A percentile compares a stretch with the other conserved stretches of the same genome.
phyloP scores from a whole-genome alignment of 2,888 invertebrate genomes.

The Fabriciana adippe region DNA sequence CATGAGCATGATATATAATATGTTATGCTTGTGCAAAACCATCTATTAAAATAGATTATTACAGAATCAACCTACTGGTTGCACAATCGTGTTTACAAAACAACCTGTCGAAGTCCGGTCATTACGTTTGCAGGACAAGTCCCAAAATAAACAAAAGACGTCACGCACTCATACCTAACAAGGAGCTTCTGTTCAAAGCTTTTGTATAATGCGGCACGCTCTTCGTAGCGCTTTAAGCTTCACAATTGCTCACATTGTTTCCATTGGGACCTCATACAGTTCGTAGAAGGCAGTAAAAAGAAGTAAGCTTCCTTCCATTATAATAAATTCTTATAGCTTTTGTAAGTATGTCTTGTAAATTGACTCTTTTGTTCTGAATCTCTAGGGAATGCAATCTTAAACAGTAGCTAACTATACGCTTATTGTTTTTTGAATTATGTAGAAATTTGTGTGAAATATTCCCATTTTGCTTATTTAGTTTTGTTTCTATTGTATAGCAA shows the following conservation, averaged over 20 bases:
- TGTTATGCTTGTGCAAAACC: neutral
- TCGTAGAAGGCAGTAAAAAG: conserved; percentile 54
- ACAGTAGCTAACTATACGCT: conserved; percentile 28
- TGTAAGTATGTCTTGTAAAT: conserved; percentile 51
- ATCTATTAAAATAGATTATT: neutral
- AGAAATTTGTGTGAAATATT: conserved; percentile 14
- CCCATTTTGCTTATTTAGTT: neutral
- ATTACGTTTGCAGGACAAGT: conserved; percentile 41
- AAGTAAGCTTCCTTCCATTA: conserved; percentile 45
- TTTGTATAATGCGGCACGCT: conserved; percentile 46
- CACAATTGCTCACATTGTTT: conserved; percentile 47
- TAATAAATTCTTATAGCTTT: conserved; percentile 62
- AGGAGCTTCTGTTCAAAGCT: conserved; percentile 59
- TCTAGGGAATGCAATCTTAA: conserved; percentile 26
- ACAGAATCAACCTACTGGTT: neutral
- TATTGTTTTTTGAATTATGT: conserved; percentile 20
- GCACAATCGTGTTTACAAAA: conserved; percentile 15
- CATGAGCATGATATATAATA: neutral
- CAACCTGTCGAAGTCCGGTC: conserved; percentile 19
- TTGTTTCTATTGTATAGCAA: conserved; percentile 3
- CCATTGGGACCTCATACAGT: conserved; percentile 50
- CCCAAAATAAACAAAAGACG: conserved; percentile 42
- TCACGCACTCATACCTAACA: conserved; percentile 45
- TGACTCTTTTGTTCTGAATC: conserved; percentile 39
- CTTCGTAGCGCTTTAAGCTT: conserved; percentile 43